Evolutionary conservation across 2,888 invertebrate genomes (phyloP), one percentile per base, ranked within the genome.

Genomic region (Orthosia gothica): DNA sequence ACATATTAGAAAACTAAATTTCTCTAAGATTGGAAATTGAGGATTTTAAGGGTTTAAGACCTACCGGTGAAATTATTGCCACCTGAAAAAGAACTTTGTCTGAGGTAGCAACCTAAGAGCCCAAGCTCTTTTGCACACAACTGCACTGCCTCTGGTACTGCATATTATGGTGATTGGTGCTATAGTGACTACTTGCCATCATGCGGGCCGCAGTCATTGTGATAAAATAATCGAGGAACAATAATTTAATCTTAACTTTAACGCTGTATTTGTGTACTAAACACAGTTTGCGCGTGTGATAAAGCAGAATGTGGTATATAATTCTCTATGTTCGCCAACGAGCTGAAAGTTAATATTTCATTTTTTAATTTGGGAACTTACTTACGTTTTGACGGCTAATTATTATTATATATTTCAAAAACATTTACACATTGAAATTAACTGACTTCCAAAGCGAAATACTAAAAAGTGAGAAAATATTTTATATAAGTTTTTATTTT

Each of bases 231-330:
- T 63, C 16, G 1, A 57, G n/a, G 40, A 40, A 74, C 16, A 26
- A 23, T 40, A 40, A 40, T 9, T 9, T 7, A 40, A 40, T 9
- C 40, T 40, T 23, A 32, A 40, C 13, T 49, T 61, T 32, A 4
- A 26, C 9, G 40, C 40, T 26, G 23, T 74, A 49, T 74, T 63
- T 62, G 40, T 49, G 13, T n/a, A 57, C 26, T 40, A 58, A 54
- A 52, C 47, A 57, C n/a, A 58, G 11, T 15, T 45, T 13, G 20
- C 40, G n/a, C 47, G 5, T 47, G 26, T 54, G 23, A 11, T 47
- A 47, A 45, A 20, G 11, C 20, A 45, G n/a, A 59, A 58, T 7
- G 12, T 59, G 40, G 40, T 59, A 32, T 4, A 32, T 9, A 40
- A 40, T 40, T 40, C 7, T 40, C 40, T 40, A 40, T 40, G 1